Evolutionary conservation across 1,140 invertebrate species (phyloP).

Genomic region (Cherax destructor): DNA sequence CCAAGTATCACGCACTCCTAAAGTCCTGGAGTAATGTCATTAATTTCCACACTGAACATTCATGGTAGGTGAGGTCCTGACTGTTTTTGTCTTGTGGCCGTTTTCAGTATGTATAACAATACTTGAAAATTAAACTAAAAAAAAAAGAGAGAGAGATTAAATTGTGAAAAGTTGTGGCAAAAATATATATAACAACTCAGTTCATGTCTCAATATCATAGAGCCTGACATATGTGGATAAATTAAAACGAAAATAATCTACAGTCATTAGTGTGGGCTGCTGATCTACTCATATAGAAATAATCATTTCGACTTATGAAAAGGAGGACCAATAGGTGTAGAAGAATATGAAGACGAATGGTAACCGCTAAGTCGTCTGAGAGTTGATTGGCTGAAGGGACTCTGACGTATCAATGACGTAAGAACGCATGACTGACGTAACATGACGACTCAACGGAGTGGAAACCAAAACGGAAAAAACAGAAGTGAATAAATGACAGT

Average conservation of each 20-base stretch:
- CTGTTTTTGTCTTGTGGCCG: constrained; percentile 35
- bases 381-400: constrained; percentile 18
- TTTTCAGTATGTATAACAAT: constrained; percentile 26
- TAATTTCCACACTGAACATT: constrained; percentile 53
- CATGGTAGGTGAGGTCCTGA: constrained; percentile 48
- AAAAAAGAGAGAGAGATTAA: neutral
- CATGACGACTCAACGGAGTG: constrained; percentile 53
- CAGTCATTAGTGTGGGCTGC: constrained; percentile 25
- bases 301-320: neutral
- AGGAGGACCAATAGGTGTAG: constrained; percentile 10
- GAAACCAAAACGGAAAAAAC: constrained; percentile 27
- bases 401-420: constrained; percentile 39
- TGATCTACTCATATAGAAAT: constrained; percentile 10
- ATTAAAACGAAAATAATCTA: constrained; percentile 9
- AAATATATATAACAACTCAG: neutral
- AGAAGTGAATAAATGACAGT: constrained; percentile 33
- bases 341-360: constrained; percentile 20
- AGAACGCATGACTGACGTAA: constrained; percentile 1
- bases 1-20: constrained; percentile 68
- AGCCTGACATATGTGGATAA: neutral
- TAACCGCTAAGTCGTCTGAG: constrained; percentile 61
- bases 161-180: neutral
- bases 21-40: constrained; percentile 48
- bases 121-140: neutral
- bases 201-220: neutral